Evolutionary conservation across 2,888 invertebrate species (phyloP).

Genomic region (Folsomia manolachei): DNA sequence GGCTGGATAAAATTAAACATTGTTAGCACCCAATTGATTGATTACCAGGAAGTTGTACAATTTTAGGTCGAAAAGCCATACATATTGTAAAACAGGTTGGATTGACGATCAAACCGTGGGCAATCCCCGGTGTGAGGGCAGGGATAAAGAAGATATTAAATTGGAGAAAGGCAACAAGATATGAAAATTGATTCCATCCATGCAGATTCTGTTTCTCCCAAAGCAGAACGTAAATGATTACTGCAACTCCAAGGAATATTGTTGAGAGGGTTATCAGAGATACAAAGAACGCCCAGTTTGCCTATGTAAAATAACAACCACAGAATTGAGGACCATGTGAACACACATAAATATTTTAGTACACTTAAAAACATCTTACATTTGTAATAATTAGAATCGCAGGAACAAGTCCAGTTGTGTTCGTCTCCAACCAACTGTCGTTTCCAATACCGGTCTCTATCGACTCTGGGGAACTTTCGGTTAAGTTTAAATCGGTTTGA

Average conservation of each 20-base stretch:
- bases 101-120: slow-evolving; percentile 15
- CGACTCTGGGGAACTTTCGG: no score
- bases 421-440: no score
- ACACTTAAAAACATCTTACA: slow-evolving; percentile 15
- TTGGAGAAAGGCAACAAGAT: slow-evolving; percentile 24
- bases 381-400: slow-evolving; percentile 21
- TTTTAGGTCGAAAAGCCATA: no score
- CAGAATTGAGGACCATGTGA: neutral
- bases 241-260: slow-evolving; percentile 38
- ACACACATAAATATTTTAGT: neutral
- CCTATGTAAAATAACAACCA: slow-evolving; percentile 13
- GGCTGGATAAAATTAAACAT: slow-evolving; percentile 14
- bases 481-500: no score
- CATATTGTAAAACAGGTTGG: slow-evolving; percentile 15
- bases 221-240: slow-evolving; percentile 35
- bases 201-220: slow-evolving; percentile 43
- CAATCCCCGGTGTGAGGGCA: slow-evolving; percentile 28
- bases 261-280: slow-evolving; percentile 38
- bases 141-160: slow-evolving; percentile 32
- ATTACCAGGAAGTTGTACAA: no score
- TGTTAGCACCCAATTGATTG: no score
- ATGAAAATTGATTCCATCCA: slow-evolving; percentile 41
- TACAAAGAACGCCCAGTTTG: slow-evolving; percentile 37
- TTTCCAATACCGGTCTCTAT: no score
- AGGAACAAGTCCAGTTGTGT: neutral